Base-by-base conservation (phyloP, 2,888 invertebrate genomes). In the Pheosia tremula region DNA sequence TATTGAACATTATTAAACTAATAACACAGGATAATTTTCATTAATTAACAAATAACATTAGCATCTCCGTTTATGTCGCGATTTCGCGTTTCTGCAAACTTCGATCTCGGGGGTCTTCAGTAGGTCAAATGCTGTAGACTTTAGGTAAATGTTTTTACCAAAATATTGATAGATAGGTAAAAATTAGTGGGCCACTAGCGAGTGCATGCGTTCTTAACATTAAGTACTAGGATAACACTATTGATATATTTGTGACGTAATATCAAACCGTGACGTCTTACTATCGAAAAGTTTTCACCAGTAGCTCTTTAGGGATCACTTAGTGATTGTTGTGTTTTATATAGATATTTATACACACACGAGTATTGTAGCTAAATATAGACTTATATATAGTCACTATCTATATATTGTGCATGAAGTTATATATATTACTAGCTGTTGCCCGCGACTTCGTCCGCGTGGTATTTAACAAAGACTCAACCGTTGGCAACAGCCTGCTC, bases 251-350 rank as follows among this genome's bases (percentile, higher is more conserved):
- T 43, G 43, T 43, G 43, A 43, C 47, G 47, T 13, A 50, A 50
- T 53, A 37, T 37, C 37, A 36, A 10, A 53, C 10, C 37, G 53
- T 53, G 36, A 7, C 53, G 53, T 53, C 53, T 3, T 41, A 47
- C 50, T 50, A 4, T 52, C 7, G 3, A 52, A 13, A 50, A 49
- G 13, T 49, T 47, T 3, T 37, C 53, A 53, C 37, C 53, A 11
- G 69, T 78, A 81, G 81, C 67, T 71, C 69, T 62, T 69, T 84
- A 84, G 85, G 84, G 82, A 83, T 79, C 82, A 84, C 79, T 79
- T 72, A 73, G 76, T 64, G 66, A 72, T 78, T 60, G 72, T 79
- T 80, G 79, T 82, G 77, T 76, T 82, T 24, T 24, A 24, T 82
- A 68, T 83, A 81, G 77, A 81, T 77, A 74, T 82, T 80, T 82